These are phyloP conservation scores for Agrotis clavis DNA, from an alignment of 2,888 invertebrate species.

Conservation along the genomic window DNA sequence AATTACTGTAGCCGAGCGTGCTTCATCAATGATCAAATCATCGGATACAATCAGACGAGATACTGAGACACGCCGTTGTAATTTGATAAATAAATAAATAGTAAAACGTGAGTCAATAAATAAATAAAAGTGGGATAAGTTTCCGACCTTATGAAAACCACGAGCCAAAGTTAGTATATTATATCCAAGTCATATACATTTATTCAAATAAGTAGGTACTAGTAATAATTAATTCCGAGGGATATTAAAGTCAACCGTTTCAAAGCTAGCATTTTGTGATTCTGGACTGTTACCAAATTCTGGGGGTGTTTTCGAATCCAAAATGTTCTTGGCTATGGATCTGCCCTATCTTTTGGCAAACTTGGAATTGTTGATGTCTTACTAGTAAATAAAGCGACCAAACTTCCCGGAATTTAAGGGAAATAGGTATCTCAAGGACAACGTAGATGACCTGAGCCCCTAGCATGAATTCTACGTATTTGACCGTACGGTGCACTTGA, in stretches of 20 bases:
- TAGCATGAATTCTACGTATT: no score
- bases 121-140: background rate
- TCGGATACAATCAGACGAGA: no score
- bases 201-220: slow-evolving; percentile 13
- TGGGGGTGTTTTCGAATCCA: slow-evolving; percentile 14
- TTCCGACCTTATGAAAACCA: background rate
- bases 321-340: slow-evolving; percentile 36
- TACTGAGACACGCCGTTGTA: no score
- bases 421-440: background rate
- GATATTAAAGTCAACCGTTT: slow-evolving; percentile 45
- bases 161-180: background rate
- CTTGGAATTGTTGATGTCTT: background rate
- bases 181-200: background rate
- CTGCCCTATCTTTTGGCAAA: slow-evolving; percentile 40
- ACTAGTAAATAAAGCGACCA: background rate
- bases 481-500: no score
- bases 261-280: slow-evolving; percentile 10
- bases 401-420: background rate
- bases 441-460: no score
- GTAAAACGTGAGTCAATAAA: no score
- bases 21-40: no score
- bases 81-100: no score
- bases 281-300: slow-evolving; percentile 44
- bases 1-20: no score
- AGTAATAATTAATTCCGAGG: slow-evolving; percentile 24